Percentiles rank a stretch among this genome's conserved stretches.
phyloP scores from a whole-genome alignment of 2,888 invertebrate species.

The Dynastes grantii region DNA sequence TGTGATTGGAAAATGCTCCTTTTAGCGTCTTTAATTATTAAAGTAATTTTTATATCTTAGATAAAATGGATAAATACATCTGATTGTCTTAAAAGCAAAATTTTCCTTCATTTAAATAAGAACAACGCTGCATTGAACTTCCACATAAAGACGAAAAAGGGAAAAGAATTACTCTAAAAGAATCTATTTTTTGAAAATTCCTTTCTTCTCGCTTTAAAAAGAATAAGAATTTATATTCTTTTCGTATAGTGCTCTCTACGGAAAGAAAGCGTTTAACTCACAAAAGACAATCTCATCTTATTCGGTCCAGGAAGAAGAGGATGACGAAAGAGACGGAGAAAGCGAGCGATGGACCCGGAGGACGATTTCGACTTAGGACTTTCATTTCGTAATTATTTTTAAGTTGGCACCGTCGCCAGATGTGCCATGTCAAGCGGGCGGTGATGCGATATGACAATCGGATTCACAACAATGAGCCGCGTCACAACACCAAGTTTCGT shows the following conservation, averaged over 20 bases:
- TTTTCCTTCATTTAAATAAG: constrained; percentile 2
- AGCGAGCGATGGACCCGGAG: constrained; percentile 58
- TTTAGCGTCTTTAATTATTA: no score
- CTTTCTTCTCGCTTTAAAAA: constrained; percentile 23
- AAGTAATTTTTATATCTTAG: no score
- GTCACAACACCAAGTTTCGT: constrained; percentile 69
- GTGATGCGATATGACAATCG: constrained; percentile 69
- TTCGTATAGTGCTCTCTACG: constrained; percentile 21
- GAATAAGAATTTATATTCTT: constrained; percentile 36
- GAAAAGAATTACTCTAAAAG: constrained; percentile 26
- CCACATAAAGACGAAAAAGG: not conserved
- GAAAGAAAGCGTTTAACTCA: constrained; percentile 44
- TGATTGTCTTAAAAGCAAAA: not conserved
- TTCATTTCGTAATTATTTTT: constrained; percentile 60
- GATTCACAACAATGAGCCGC: constrained; percentile 67
- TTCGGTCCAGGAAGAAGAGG: constrained; percentile 15
- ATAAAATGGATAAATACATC: not conserved
- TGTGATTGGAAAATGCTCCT: no score
- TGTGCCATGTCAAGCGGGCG: constrained; percentile 63
- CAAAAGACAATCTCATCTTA: constrained; percentile 45
- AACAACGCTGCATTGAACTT: not conserved
- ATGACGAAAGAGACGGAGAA: not conserved
- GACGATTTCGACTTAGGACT: constrained; percentile 65
- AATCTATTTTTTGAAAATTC: constrained; percentile 28
- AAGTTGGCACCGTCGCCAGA: constrained; percentile 60